phyloP scores from a whole-genome alignment of 1,140 invertebrate species.

The Lycorma delicatula region DNA sequence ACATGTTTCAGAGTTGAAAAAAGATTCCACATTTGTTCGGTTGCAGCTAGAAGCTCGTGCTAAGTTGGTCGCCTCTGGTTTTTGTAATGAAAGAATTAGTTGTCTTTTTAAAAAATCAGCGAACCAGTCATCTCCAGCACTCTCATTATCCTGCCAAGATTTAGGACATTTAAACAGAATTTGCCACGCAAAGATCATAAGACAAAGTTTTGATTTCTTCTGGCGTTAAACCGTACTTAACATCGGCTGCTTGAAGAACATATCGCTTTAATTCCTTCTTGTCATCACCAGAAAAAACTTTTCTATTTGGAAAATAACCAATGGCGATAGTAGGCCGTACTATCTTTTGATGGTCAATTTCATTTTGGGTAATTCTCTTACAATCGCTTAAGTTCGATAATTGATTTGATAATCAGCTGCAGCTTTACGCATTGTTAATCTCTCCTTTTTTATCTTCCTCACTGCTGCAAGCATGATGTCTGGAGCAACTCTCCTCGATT shows the following conservation, averaged over 20 bases:
- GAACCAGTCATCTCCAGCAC: slow-evolving; percentile 37
- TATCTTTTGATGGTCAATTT: background rate
- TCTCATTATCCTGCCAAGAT: slow-evolving; percentile 16
- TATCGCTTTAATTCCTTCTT: background rate
- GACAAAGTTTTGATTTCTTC: slow-evolving; percentile 12
- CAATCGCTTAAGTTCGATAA: background rate
- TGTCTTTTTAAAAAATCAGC: slow-evolving; percentile 36
- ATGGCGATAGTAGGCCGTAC: background rate
- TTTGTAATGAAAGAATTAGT: slow-evolving; percentile 32
- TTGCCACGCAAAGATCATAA: slow-evolving; percentile 17
- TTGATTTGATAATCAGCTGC: background rate
- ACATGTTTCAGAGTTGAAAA: too few relatives aligned
- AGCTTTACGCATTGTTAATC: background rate
- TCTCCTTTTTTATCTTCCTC: background rate
- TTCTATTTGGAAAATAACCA: background rate
- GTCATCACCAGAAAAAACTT: background rate
- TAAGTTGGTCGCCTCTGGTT: slow-evolving; percentile 38
- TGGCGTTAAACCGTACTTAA: background rate
- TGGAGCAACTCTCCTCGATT: background rate
- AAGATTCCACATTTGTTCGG: slow-evolving; percentile 21
- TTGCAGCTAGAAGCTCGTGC: slow-evolving; percentile 37
- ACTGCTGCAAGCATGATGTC: background rate
- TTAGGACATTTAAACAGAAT: slow-evolving; percentile 11
- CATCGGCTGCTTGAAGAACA: background rate
- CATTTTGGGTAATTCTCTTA: background rate